A percentile compares a stretch with the other conserved stretches of the same genome.
These are phyloP conservation scores for Lampris megalopsis DNA, from an alignment of 2,113 vertebrate species.

Conservation along the genomic window DNA sequence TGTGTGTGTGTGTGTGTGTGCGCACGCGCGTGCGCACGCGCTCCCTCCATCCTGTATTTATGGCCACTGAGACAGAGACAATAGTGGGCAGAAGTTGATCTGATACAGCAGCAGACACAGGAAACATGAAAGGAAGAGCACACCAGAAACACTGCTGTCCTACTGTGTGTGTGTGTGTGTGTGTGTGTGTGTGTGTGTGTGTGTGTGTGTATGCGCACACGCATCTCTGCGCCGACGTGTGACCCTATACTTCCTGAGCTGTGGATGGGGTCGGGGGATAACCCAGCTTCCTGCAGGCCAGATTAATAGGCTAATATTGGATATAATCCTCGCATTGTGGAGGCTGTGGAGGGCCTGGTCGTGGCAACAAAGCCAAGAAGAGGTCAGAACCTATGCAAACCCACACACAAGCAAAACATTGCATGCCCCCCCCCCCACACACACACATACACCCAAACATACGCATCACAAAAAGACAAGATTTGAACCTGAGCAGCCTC, in stretches of 20 bases:
- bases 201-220: constrained; percentile 7
- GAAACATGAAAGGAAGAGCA: constrained; percentile 30
- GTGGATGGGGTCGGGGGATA: constrained; percentile 41
- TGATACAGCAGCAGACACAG: constrained; percentile 44
- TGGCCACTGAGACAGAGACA: constrained; percentile 32
- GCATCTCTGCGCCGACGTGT: not conserved
- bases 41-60: constrained; percentile 24
- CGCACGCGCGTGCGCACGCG: constrained; percentile 3
- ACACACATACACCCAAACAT: constrained; percentile 25
- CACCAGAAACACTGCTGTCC: constrained; percentile 11
- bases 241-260: constrained; percentile 44
- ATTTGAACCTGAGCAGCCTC: too few species aligned
- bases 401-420: constrained; percentile 14
- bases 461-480: constrained; percentile 17
- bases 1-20: not conserved
- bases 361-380: constrained; percentile 19
- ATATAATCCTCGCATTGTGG: constrained; percentile 71
- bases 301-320: constrained; percentile 72
- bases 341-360: constrained; percentile 57
- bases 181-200: constrained; percentile 12
- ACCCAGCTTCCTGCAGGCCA: constrained; percentile 55
- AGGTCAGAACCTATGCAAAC: constrained; percentile 35
- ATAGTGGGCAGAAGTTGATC: constrained; percentile 41
- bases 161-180: not conserved
- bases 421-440: constrained; percentile 11